Evolutionary conservation across 2,113 vertebrate species (phyloP).

Genomic region (Symphodus melops): DNA sequence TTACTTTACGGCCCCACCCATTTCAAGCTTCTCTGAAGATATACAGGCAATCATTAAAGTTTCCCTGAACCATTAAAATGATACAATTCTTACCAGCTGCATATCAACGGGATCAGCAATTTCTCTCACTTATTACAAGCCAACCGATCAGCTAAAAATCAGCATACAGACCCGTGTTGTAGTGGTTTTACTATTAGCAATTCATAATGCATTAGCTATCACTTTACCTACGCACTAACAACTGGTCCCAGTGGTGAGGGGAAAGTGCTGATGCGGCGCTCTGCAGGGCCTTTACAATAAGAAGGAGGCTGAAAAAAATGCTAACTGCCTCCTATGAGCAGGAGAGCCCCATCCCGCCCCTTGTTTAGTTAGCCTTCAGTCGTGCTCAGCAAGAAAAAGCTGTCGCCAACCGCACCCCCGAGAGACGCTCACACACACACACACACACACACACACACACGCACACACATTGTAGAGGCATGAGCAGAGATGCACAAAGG

Average conservation of each 20-base stretch:
- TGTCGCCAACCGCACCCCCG: conserved; percentile 52
- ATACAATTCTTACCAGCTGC: conserved; percentile 52
- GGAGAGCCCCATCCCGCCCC: conserved; percentile 26
- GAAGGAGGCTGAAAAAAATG: conserved; percentile 57
- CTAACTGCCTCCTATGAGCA: conserved; percentile 62
- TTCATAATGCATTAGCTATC: conserved; percentile 77
- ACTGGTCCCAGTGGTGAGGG: conserved; percentile 65
- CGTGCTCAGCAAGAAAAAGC: conserved; percentile 62
- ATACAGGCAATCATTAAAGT: conserved; percentile 61
- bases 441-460: conserved; percentile 4
- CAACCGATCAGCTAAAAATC: conserved; percentile 61
- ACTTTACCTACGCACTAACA: conserved; percentile 68
- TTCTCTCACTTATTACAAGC: conserved; percentile 49
- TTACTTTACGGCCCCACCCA: conserved; percentile 50
- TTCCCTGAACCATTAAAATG: conserved; percentile 60
- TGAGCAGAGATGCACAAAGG: conserved; percentile 22
- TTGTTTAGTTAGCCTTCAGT: conserved; percentile 66
- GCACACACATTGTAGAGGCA: neutral
- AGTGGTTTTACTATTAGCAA: conserved; percentile 68
- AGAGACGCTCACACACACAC: conserved; percentile 23
- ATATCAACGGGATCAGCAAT: conserved; percentile 65
- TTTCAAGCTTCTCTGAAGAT: conserved; percentile 59
- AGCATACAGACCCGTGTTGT: conserved; percentile 26
- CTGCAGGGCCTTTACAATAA: conserved; percentile 64
- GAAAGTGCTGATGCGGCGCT: conserved; percentile 67